Conservation (phyloP, 2,797 vertebrate species). For the Xenopus petersii region DNA sequence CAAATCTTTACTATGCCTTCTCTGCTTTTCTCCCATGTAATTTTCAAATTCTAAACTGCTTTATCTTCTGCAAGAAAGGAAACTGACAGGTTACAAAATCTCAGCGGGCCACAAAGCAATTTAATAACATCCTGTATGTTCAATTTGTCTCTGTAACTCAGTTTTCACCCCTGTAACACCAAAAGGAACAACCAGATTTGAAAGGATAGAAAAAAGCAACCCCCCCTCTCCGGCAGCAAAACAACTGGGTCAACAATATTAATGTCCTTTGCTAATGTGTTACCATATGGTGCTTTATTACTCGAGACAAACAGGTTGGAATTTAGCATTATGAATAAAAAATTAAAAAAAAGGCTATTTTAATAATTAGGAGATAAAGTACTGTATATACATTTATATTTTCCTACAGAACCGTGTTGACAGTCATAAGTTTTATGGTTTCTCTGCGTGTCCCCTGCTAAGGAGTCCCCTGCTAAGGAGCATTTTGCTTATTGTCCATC, state of each 20-base stretch:
- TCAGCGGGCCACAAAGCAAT: constrained; percentile 25
- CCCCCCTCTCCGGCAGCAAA: constrained; percentile 26
- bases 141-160: constrained; percentile 20
- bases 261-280: constrained; percentile 27
- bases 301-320: constrained; percentile 12
- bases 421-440: no score
- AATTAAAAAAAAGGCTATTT: no score
- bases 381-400: no score
- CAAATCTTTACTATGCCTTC: no score
- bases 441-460: no score
- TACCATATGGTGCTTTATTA: constrained; percentile 31
- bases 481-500: no score
- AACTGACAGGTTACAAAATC: constrained; percentile 25
- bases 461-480: no score
- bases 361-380: no score
- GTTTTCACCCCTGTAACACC: constrained; percentile 9
- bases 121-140: constrained; percentile 23
- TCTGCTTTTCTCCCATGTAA: not conserved
- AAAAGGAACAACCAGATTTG: not conserved
- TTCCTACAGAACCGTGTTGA: no score
- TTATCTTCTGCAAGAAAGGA: constrained; percentile 17
- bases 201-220: not conserved
- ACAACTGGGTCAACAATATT: constrained; percentile 26
- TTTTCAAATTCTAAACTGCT: constrained; percentile 22
- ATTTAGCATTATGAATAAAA: not conserved